phyloP scores from a whole-genome alignment of 2,888 invertebrate species.

The Conops quadrifasciatus region DNA sequence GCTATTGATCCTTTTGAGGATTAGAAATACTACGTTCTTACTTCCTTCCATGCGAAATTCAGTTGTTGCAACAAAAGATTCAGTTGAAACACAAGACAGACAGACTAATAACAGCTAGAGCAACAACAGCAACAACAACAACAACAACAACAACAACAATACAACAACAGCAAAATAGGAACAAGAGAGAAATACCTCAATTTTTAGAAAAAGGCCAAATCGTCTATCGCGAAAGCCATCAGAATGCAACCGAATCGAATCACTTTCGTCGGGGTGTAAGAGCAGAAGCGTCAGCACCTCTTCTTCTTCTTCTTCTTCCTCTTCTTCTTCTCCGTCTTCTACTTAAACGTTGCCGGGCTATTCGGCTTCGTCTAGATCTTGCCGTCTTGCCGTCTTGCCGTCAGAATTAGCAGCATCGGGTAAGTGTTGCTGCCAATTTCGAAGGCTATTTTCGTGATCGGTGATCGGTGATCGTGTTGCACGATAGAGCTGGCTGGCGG shows the following conservation, averaged over 20 bases:
- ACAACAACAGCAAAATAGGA: not conserved
- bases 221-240: too few relatives aligned
- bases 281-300: not conserved
- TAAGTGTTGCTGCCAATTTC: slow-evolving; percentile 10
- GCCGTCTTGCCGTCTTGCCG: not conserved
- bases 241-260: too few relatives aligned
- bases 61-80: slow-evolving; percentile 14
- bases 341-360: not conserved
- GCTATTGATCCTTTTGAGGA: slow-evolving; percentile 28
- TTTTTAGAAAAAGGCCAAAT: too few relatives aligned
- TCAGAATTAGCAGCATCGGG: slow-evolving; percentile 1
- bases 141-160: not conserved
- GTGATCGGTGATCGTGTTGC: slow-evolving; percentile 30
- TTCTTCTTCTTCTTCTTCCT: too few relatives aligned
- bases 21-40: slow-evolving; percentile 8
- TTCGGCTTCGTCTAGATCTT: not conserved
- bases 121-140: not conserved
- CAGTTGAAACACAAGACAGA: too few relatives aligned
- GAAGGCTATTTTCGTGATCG: not conserved
- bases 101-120: not conserved
- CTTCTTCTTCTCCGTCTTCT: too few relatives aligned
- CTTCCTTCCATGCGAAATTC: not conserved
- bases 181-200: not conserved
- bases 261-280: not conserved
- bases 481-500: slow-evolving; percentile 13